Base-by-base conservation (phyloP, 2,888 invertebrate genomes). In the Falcaria lacertinaria region DNA sequence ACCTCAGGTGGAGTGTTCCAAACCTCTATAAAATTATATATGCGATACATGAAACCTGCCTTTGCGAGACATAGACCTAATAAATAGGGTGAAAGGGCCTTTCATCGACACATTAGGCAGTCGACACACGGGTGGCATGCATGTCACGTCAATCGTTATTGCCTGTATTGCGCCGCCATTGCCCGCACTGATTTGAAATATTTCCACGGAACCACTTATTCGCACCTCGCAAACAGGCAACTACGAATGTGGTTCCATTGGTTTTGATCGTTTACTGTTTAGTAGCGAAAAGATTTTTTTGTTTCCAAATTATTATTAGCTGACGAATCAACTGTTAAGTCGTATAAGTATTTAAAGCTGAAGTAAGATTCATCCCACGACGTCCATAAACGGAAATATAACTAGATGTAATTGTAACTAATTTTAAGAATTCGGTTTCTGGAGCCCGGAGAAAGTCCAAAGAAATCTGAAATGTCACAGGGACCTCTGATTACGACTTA, bases 161-260 rank as follows among this genome's bases (percentile, higher is more conserved):
- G 83, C 80, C 82, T 77, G 78, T 80, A 80, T 72, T 64, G 67
- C 62, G 59, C 54, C 63, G 73, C 74, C 72, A 68, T 70, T 69
- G 75, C 73, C 73, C 68, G 80, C 70, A 59, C 84, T 84, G 87
- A 89, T 89, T 89, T 87, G 84, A 85, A 89, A 88, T 89, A 87
- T 85, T 89, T 88, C 74, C 88, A 88, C 87, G 87, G 74, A 87
- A 84, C 81, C 87, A 86, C 87, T 88, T 87, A 88, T 80, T 79
- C 83, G 79, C 78, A 79, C 77, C 82, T 85, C 74, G 59, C 74
- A 69, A 77, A 72, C 67, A 71, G 60, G 62, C 63, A 59, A 56
- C 47, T 55, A 54, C 56, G 54, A 49, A 60, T 60, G 50, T 44
- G 49, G 65, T 48, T 50, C 50, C 44, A 43, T 45, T 59, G 48